These are phyloP conservation scores for Acrobasis suavella DNA, from an alignment of 2,888 invertebrate species.

Conservation along the genomic window DNA sequence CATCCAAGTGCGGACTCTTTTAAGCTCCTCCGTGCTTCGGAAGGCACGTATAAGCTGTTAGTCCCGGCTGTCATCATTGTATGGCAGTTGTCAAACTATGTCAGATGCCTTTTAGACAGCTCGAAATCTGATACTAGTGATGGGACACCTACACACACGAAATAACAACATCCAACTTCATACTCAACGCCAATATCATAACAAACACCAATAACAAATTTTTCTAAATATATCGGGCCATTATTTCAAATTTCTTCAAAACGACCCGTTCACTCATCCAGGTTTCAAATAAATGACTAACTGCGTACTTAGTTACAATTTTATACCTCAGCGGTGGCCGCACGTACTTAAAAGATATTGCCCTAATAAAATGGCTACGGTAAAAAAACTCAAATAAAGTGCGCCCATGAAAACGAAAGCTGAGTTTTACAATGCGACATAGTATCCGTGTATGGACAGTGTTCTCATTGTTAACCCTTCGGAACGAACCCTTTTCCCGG, in stretches of 20 bases:
- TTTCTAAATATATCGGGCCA: background rate
- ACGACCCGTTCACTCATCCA: background rate
- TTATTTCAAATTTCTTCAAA: background rate
- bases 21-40: too few relatives aligned
- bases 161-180: too few relatives aligned
- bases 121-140: too few relatives aligned
- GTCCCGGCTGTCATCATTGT: too few relatives aligned
- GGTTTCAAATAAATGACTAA: constrained; percentile 24
- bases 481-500: constrained; percentile 59
- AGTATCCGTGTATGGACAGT: constrained; percentile 56
- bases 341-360: constrained; percentile 27
- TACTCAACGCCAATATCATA: background rate
- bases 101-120: too few relatives aligned
- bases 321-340: constrained; percentile 23
- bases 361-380: constrained; percentile 29
- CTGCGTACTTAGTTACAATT: constrained; percentile 27
- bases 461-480: constrained; percentile 72
- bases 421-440: constrained; percentile 40
- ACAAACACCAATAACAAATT: background rate
- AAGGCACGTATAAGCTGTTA: too few relatives aligned
- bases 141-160: too few relatives aligned
- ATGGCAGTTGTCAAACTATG: too few relatives aligned
- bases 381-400: constrained; percentile 30
- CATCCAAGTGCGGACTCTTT: too few relatives aligned
- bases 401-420: constrained; percentile 34